phyloP scores from a whole-genome alignment of 2,888 invertebrate species.

The Leucoma salicis region DNA sequence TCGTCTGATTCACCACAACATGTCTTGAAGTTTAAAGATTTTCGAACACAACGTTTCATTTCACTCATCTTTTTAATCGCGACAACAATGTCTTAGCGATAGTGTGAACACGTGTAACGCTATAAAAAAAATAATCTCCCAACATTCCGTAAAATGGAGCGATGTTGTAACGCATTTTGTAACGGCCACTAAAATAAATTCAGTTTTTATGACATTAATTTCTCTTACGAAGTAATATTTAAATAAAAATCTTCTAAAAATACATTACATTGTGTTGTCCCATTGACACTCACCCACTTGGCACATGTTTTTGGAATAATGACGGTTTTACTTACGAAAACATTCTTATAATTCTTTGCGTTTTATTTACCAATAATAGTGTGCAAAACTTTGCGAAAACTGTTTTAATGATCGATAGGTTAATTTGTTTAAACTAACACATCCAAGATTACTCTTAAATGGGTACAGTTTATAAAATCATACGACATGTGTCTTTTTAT shows the following conservation, averaged over 20 bases:
- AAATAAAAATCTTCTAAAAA: constrained; percentile 35
- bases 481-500: too few relatives aligned
- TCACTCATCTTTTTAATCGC: constrained; percentile 44
- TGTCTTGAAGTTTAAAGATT: constrained; percentile 20
- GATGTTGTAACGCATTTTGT: constrained; percentile 39
- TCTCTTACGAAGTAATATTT: constrained; percentile 29
- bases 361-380: constrained; percentile 24
- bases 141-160: constrained; percentile 42
- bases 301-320: constrained; percentile 47
- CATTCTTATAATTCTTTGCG: constrained; percentile 34
- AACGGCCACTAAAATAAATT: constrained; percentile 36
- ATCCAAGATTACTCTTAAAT: too few relatives aligned
- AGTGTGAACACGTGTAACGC: constrained; percentile 36
- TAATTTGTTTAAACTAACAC: too few relatives aligned
- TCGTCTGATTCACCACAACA: constrained; percentile 19
- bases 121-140: constrained; percentile 36
- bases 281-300: constrained; percentile 77
- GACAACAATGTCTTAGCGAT: constrained; percentile 43
- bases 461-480: too few relatives aligned
- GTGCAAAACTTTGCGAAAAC: too few relatives aligned
- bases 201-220: constrained; percentile 40
- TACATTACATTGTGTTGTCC: constrained; percentile 43
- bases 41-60: constrained; percentile 29
- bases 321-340: constrained; percentile 46
- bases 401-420: too few relatives aligned